Conservation (phyloP, 2,113 vertebrate genomes). For the Dolichotis patagonum region DNA sequence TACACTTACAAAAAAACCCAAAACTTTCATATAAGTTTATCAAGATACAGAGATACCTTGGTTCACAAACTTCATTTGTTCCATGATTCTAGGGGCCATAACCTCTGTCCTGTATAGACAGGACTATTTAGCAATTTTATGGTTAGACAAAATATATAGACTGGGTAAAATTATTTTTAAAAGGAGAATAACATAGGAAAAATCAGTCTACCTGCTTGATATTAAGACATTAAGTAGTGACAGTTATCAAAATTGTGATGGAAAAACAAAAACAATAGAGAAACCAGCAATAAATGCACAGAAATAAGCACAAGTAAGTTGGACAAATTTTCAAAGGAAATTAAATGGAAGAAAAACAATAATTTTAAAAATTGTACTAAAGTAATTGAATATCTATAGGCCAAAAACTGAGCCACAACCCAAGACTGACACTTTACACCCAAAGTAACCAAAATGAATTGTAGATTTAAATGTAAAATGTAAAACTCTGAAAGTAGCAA, state of each 20-base stretch:
- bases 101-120: neutral
- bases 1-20: neutral
- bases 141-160: neutral
- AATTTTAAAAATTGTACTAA: neutral
- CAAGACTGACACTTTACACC: neutral
- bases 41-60: neutral
- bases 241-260: neutral
- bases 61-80: neutral
- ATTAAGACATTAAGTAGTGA: neutral
- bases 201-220: neutral
- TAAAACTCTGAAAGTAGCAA: neutral
- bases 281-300: neutral
- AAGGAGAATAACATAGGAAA: neutral
- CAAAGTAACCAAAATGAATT: neutral
- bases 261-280: neutral
- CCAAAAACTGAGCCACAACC: neutral
- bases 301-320: neutral
- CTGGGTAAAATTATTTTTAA: neutral
- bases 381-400: neutral
- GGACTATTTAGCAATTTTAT: neutral
- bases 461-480: neutral
- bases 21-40: neutral
- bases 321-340: neutral
- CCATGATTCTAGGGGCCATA: no score
- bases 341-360: neutral